A percentile compares a stretch with the other conserved stretches of the same genome.
Evolutionary conservation across 37 sponge, comb jelly and placozoan genomes (phyloP).

Genomic region (Dysidea cf. avara): DNA sequence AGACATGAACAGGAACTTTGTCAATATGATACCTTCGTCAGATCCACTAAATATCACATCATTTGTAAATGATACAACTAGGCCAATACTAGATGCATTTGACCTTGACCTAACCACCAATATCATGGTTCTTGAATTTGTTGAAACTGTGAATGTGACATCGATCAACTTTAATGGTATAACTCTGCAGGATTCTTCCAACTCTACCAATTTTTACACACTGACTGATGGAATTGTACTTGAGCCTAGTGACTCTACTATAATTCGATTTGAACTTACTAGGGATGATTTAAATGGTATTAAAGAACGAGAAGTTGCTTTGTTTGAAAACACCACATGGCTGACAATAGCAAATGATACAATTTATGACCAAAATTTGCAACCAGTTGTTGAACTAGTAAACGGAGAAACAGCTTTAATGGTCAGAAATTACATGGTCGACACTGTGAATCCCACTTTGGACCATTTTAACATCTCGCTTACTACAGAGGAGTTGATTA

Average conservation of each 20-base stretch:
- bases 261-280: slow-evolving; percentile 44
- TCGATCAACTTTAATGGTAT: slow-evolving; percentile 72
- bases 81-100: slow-evolving; percentile 58
- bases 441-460: slow-evolving; percentile 45
- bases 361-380: slow-evolving; percentile 65
- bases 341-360: slow-evolving; percentile 45
- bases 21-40: slow-evolving; percentile 24
- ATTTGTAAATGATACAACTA: slow-evolving; percentile 71
- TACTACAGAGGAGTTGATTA: slow-evolving; percentile 45
- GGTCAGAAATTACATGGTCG: slow-evolving; percentile 54
- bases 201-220: slow-evolving; percentile 62
- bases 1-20: slow-evolving; percentile 78
- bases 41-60: slow-evolving; percentile 38
- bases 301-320: slow-evolving; percentile 60
- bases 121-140: slow-evolving; percentile 69
- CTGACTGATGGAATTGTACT: slow-evolving; percentile 67
- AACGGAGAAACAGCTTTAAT: slow-evolving; percentile 55
- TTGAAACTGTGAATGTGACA: slow-evolving; percentile 76
- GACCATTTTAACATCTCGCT: slow-evolving; percentile 55
- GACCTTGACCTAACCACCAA: slow-evolving; percentile 73
- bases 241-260: slow-evolving; percentile 40
- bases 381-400: slow-evolving; percentile 35
- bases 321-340: slow-evolving; percentile 44
- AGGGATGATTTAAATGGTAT: slow-evolving; percentile 63
- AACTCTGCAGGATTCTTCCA: slow-evolving; percentile 66